Evolutionary conservation across 2,113 vertebrate species (phyloP).

Genomic region (Dunckerocampus dactyliophorus): DNA sequence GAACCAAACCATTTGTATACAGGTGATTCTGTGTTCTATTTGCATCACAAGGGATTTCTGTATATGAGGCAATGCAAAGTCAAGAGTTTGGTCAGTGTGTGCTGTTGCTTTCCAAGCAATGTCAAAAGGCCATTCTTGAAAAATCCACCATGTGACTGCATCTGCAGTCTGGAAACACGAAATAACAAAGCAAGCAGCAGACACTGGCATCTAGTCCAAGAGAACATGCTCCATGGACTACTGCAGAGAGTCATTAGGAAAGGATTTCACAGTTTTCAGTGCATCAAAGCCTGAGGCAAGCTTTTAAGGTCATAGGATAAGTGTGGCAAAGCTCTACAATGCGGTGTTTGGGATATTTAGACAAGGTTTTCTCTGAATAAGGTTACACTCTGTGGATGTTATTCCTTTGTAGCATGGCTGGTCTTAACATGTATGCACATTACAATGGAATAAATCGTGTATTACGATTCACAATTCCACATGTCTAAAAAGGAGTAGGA

Average conservation of each 20-base stretch:
- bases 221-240: conserved; percentile 25
- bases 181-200: conserved; percentile 10
- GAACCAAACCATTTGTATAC: too few relatives aligned
- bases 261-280: conserved; percentile 27
- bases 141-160: conserved; percentile 10
- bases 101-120: neutral
- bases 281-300: conserved; percentile 31
- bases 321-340: conserved; percentile 25
- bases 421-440: too few relatives aligned
- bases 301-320: conserved; percentile 41
- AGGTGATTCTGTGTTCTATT: too few relatives aligned
- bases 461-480: too few relatives aligned
- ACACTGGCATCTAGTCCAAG: conserved; percentile 18
- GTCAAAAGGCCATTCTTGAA: conserved; percentile 11
- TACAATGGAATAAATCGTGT: too few relatives aligned
- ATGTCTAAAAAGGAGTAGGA: too few relatives aligned
- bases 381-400: neutral
- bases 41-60: neutral
- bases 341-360: conserved; percentile 10
- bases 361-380: conserved; percentile 9
- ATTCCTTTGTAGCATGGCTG: neutral
- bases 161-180: conserved; percentile 10
- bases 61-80: neutral
- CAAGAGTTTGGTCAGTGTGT: neutral
- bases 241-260: conserved; percentile 36